A percentile compares a stretch with the other conserved stretches of the same genome.
phyloP scores from a whole-genome alignment of 2,888 invertebrate species.

The Agapostemon virescens region DNA sequence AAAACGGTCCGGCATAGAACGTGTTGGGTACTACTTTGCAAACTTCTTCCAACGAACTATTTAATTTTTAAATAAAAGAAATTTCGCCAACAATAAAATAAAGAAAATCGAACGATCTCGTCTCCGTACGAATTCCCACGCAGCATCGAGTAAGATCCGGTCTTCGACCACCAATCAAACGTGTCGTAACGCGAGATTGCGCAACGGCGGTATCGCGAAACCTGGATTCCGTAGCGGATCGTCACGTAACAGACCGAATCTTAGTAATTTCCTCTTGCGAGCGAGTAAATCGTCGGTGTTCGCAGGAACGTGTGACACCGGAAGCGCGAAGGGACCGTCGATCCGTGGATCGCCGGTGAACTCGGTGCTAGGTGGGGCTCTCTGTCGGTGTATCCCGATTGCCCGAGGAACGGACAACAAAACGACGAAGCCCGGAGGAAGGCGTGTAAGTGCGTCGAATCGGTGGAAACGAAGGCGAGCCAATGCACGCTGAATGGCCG shows the following conservation, averaged over 20 bases:
- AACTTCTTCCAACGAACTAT: too few species aligned
- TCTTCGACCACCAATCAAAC: not conserved
- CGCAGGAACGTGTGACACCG: constrained; percentile 31
- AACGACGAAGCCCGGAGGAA: constrained; percentile 28
- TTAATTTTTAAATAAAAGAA: too few species aligned
- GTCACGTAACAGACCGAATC: constrained; percentile 49
- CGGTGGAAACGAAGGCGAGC: constrained; percentile 53
- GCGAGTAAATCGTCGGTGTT: constrained; percentile 37
- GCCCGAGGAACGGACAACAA: constrained; percentile 12
- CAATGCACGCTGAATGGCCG: constrained; percentile 63
- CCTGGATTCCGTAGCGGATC: constrained; percentile 12
- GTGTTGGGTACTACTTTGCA: too few species aligned
- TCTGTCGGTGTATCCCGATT: constrained; percentile 41
- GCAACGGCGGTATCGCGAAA: not conserved
- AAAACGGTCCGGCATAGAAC: too few species aligned
- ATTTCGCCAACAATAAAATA: too few species aligned
- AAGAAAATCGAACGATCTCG: not conserved
- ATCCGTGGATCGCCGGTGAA: constrained; percentile 32
- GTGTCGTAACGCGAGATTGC: not conserved
- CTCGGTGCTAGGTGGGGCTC: constrained; percentile 46
- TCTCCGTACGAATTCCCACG: not conserved
- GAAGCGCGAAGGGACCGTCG: constrained; percentile 41
- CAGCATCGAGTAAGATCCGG: not conserved
- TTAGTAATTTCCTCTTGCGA: constrained; percentile 62
- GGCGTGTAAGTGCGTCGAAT: constrained; percentile 58